A percentile compares a stretch with the other conserved stretches of the same genome.
Conservation (phyloP, 1,140 invertebrate genomes). For the Drosophila subpulchrella region DNA sequence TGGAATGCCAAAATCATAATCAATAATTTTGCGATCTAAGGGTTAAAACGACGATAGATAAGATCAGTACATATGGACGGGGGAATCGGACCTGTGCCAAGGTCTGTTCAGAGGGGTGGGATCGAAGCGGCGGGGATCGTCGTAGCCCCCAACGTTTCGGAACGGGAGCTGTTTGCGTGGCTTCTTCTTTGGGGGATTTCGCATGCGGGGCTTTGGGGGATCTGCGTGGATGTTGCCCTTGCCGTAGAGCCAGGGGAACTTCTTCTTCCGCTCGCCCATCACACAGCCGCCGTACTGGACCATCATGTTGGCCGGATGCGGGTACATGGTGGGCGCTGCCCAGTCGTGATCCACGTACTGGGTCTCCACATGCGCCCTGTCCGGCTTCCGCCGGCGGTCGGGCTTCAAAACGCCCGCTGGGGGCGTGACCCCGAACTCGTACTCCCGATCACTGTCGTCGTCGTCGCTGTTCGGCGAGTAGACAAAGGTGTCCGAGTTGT, state of each 20-base stretch:
- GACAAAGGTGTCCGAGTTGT: conserved; percentile 43
- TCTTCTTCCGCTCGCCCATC: conserved; percentile 49
- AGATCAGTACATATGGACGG: not conserved
- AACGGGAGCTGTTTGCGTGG: conserved; percentile 14
- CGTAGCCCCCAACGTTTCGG: conserved; percentile 8
- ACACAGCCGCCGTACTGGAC: conserved; percentile 55
- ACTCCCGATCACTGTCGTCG: conserved; percentile 68
- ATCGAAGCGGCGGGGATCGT: conserved; percentile 10
- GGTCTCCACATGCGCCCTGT: conserved; percentile 54
- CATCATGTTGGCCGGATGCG: conserved; percentile 55
- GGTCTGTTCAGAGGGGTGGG: conserved; percentile 7
- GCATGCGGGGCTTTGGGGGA: conserved; percentile 37
- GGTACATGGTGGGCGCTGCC: conserved; percentile 52
- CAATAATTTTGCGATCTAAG: not conserved
- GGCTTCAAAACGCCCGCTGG: conserved; percentile 76
- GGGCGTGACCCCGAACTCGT: conserved; percentile 81
- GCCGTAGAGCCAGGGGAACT: conserved; percentile 53
- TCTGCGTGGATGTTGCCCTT: conserved; percentile 49
- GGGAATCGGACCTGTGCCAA: conserved; percentile 16
- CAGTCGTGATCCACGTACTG: conserved; percentile 76
- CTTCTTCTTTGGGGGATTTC: conserved; percentile 12
- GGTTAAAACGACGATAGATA: not conserved
- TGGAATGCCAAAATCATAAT: not conserved
- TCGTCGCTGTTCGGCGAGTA: conserved; percentile 33
- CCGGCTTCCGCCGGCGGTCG: conserved; percentile 22